These are phyloP conservation scores for Diacarnus erythraeanus DNA, from an alignment of 37 sponge, comb jelly and placozoan species.

Conservation along the genomic window DNA sequence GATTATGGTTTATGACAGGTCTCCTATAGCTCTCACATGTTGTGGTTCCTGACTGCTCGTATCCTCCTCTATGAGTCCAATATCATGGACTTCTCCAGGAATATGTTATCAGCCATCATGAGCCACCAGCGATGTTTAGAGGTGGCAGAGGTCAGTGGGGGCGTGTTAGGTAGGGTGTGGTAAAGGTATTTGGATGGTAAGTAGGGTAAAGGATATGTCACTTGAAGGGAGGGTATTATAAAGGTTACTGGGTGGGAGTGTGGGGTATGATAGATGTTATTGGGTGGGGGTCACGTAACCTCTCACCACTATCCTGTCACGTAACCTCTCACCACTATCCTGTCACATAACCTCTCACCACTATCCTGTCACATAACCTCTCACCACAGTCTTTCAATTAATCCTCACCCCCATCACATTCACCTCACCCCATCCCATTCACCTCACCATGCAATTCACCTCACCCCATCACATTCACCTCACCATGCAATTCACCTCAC, in stretches of 20 bases:
- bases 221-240: background rate
- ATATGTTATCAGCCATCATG: constrained; percentile 48
- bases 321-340: too few species aligned
- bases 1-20: constrained; percentile 6
- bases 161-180: background rate
- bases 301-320: too few species aligned
- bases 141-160: constrained; percentile 36
- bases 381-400: too few species aligned
- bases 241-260: background rate
- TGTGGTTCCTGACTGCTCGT: constrained; percentile 57
- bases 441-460: too few species aligned
- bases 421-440: too few species aligned
- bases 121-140: constrained; percentile 21
- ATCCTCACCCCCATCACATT: too few species aligned
- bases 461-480: too few species aligned
- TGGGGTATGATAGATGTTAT: background rate
- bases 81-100: constrained; percentile 66
- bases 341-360: too few species aligned
- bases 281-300: too few species aligned
- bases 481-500: too few species aligned
- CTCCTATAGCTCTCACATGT: constrained; percentile 35
- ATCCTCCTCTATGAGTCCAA: constrained; percentile 51
- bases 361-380: too few species aligned
- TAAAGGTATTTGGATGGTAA: too few species aligned
- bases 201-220: background rate